Base-by-base conservation (phyloP, 2,888 invertebrate species). In the Phoronis australis region DNA sequence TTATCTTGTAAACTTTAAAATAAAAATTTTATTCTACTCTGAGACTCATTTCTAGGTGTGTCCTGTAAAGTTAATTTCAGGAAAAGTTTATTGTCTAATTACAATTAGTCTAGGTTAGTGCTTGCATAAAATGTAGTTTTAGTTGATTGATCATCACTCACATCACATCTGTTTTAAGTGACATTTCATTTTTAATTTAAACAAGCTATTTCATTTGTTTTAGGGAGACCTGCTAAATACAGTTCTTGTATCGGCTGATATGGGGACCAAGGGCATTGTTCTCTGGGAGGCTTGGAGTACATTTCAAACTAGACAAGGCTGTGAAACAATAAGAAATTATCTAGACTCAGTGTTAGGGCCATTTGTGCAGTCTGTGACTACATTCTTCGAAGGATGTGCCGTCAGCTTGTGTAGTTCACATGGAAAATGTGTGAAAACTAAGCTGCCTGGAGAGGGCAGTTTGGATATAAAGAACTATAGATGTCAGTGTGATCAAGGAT, bases 231-330 rank as follows among this genome's bases (percentile, higher is more conserved):
- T 69, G 6, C 44, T 51, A 12, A 54, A 55, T 25, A 59, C 66
- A 15, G 57, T 69, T 3, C 43, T 47, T 4, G 56, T 64, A 42
- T 51, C 65, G 9, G 62, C 61, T 24, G 53, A 61, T 40, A 57
- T 60, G 42, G 66, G 66, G 20, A 50, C 64, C 1, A 60, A 61
- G 20, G 69, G 67, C 1, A 59, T 64, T 12, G 55, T 63, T n/a
- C 37, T 69, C 25, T 69, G 69, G 69, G 68, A 58, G 6, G 63
- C 60, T 23, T 57, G 57, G 0, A 22, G 26, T 15, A 45, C 46
- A 6, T 59, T 63, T 42, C 27, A 44, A 27, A 57, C 50, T n/a
- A 48, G 44, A 37, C 39, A 50, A 5, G 56, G 62, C 27, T 68
- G 69, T 43, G 42, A 48, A 4, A 38, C 37, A 3, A 27, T 62